These are phyloP conservation scores for Gallinago undulata DNA, from an alignment of 2,113 vertebrate genomes.

Conservation along the genomic window DNA sequence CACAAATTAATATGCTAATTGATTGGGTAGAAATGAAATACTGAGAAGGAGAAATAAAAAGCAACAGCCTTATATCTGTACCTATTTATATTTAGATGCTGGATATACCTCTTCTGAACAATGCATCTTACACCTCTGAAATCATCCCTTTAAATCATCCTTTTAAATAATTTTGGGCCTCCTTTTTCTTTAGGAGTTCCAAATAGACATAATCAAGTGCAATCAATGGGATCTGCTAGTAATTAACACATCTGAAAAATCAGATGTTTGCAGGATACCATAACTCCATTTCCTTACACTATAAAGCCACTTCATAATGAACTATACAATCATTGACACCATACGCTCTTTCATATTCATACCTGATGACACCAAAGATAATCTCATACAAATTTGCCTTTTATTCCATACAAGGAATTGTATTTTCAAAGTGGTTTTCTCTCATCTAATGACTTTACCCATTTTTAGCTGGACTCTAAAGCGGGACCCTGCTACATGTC, in stretches of 20 bases:
- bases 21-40: background rate
- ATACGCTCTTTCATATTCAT: background rate
- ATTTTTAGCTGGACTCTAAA: background rate
- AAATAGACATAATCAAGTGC: background rate
- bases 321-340: background rate
- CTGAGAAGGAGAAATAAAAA: background rate
- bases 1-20: background rate
- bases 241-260: background rate
- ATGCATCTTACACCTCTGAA: background rate
- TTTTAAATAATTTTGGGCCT: background rate
- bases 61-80: background rate
- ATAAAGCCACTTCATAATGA: background rate
- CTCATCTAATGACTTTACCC: background rate
- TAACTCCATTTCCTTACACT: background rate
- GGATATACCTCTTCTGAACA: background rate
- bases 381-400: background rate
- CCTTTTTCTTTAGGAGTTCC: background rate
- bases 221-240: background rate
- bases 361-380: background rate
- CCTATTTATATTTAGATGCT: background rate
- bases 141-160: background rate
- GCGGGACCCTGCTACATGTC: background rate
- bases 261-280: background rate
- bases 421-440: background rate
- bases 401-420: accelerated